Evolutionary conservation across 2,797 vertebrate species (phyloP).

Genomic region (Anabas testudineus): DNA sequence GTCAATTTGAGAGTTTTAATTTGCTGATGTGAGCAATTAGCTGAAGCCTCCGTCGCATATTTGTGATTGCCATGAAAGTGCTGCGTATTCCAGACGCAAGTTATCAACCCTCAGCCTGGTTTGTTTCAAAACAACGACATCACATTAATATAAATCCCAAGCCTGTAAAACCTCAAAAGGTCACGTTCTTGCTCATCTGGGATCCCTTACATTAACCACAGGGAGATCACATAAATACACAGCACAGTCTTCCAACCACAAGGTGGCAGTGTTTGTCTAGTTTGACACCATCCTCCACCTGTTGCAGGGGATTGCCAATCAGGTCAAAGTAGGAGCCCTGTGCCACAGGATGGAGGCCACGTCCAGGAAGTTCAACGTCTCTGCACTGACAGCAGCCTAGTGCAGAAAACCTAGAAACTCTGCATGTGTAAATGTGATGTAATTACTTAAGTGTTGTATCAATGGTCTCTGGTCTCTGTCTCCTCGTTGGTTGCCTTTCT

Average conservation of each 20-base stretch:
- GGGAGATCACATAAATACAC: neutral
- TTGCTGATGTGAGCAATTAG: neutral
- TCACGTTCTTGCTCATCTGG: slow-evolving; percentile 12
- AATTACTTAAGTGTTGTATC: too few species aligned
- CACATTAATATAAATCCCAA: neutral
- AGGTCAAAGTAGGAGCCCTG: slow-evolving; percentile 19
- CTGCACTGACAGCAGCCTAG: neutral
- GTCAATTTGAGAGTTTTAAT: neutral
- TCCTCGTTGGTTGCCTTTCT: too few species aligned
- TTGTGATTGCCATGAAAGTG: neutral
- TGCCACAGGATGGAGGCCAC: neutral
- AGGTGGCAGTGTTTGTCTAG: slow-evolving; percentile 70
- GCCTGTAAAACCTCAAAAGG: slow-evolving; percentile 25
- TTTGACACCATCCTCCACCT: slow-evolving; percentile 41
- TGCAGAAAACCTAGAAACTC: neutral
- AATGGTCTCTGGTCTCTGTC: too few species aligned
- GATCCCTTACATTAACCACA: neutral
- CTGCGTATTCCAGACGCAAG: neutral
- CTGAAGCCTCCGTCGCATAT: neutral
- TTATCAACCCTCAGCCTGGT: slow-evolving; percentile 1
- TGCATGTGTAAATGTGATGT: slow-evolving; percentile 4
- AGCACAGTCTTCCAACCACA: slow-evolving; percentile 43
- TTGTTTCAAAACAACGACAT: slow-evolving; percentile 2
- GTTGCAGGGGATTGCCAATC: slow-evolving; percentile 17
- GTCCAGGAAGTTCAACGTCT: neutral